Percentiles rank a stretch among this genome's conserved stretches.
phyloP scores from a whole-genome alignment of 2,888 invertebrate species.

The Habrosyne pyritoides region DNA sequence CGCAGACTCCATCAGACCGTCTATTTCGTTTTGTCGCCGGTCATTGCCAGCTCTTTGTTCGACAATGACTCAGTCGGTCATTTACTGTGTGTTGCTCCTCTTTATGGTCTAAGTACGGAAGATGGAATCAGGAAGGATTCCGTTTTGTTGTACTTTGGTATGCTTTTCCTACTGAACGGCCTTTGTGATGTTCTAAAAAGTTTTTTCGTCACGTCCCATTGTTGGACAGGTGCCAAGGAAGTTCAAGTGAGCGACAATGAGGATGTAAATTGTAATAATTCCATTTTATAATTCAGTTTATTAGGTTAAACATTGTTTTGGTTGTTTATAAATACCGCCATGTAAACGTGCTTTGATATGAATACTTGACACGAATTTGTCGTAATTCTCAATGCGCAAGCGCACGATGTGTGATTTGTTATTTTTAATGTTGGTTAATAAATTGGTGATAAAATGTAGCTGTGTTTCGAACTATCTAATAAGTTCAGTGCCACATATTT shows the following conservation, averaged over 20 bases:
- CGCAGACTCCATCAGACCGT: conserved; percentile 41
- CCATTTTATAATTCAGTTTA: conserved; percentile 33
- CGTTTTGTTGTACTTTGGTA: conserved; percentile 47
- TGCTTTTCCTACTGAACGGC: conserved; percentile 46
- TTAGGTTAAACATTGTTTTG: conserved; percentile 30
- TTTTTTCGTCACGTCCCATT: conserved; percentile 38
- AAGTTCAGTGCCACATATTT: no score
- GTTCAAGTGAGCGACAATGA: conserved; percentile 28
- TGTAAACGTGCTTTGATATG: conserved; percentile 3
- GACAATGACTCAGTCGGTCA: conserved; percentile 49
- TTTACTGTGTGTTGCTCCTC: conserved; percentile 38
- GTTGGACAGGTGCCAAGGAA: conserved; percentile 59
- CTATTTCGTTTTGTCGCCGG: conserved; percentile 60
- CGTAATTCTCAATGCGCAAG: neutral
- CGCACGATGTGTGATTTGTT: neutral
- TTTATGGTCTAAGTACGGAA: conserved; percentile 40
- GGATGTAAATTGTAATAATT: conserved; percentile 31
- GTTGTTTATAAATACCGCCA: neutral
- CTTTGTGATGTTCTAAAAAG: conserved; percentile 47
- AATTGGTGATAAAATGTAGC: no score
- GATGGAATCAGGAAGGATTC: conserved; percentile 58
- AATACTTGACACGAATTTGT: neutral
- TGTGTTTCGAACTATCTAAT: no score
- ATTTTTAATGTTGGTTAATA: neutral
- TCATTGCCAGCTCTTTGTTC: conserved; percentile 60